phyloP scores from a whole-genome alignment of 2,113 vertebrate genomes.

The Ellobius talpinus region DNA sequence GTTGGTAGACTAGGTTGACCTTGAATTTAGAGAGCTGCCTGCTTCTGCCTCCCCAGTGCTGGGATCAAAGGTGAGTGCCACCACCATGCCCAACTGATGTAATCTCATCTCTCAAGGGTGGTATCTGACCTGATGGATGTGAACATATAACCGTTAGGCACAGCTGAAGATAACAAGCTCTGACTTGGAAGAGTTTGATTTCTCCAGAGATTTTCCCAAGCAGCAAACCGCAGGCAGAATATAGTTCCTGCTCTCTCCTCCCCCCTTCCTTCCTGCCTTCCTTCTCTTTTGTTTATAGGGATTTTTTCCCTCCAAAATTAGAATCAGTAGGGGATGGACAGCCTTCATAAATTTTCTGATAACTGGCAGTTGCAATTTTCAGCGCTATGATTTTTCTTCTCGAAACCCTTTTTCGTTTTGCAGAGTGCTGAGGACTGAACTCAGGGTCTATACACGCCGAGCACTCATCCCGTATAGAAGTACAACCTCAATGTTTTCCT shows the following conservation, averaged over 20 bases:
- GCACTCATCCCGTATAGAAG: neutral
- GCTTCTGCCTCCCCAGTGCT: too few species aligned
- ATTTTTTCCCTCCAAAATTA: constrained; percentile 18
- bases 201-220: constrained; percentile 33
- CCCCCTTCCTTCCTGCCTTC: neutral
- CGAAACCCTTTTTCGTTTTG: neutral
- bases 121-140: neutral
- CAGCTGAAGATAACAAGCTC: neutral
- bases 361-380: neutral
- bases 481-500: neutral
- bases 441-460: too few species aligned
- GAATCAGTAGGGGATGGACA: neutral
- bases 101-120: constrained; percentile 40
- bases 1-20: too few species aligned
- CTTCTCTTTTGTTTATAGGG: neutral
- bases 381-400: neutral
- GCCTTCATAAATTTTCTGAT: neutral
- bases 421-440: neutral
- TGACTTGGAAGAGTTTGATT: constrained; percentile 3
- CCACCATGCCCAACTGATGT: neutral
- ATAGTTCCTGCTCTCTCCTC: neutral
- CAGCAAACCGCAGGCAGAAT: neutral
- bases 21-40: too few species aligned
- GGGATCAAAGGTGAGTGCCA: too few species aligned
- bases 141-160: neutral